phyloP scores from a whole-genome alignment of 1,140 invertebrate species.

The Zaprionus vittiger region DNA sequence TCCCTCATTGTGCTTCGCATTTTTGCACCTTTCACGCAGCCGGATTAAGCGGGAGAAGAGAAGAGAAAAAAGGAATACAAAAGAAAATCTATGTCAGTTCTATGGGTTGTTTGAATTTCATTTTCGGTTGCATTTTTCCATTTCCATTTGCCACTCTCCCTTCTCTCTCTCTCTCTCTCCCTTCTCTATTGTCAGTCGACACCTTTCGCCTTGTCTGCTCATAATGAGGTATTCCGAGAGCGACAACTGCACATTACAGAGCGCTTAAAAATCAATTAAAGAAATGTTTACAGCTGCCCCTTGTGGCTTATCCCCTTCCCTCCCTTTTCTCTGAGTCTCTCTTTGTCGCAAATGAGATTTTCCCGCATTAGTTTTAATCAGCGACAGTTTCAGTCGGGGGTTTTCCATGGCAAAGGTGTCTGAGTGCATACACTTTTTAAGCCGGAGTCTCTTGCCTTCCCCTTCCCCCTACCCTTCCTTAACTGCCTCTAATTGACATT shows the following conservation, averaged over 20 bases:
- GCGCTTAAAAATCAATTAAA: slow-evolving; percentile 76
- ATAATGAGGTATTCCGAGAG: slow-evolving; percentile 49
- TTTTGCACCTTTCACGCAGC: slow-evolving; percentile 62
- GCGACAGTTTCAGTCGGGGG: neutral
- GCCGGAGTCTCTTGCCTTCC: neutral
- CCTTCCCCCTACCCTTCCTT: slow-evolving; percentile 23
- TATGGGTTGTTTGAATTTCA: slow-evolving; percentile 60
- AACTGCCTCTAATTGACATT: slow-evolving; percentile 72
- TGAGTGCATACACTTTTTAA: neutral
- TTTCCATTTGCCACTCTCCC: slow-evolving; percentile 9
- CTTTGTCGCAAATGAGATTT: slow-evolving; percentile 56
- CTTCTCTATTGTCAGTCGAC: slow-evolving; percentile 58
- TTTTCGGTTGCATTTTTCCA: slow-evolving; percentile 63
- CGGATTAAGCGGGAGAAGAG: slow-evolving; percentile 52
- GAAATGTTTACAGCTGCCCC: slow-evolving; percentile 57
- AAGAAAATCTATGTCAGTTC: slow-evolving; percentile 38
- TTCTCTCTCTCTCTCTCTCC: neutral
- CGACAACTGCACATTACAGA: slow-evolving; percentile 51
- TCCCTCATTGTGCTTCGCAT: slow-evolving; percentile 50
- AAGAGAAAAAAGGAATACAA: slow-evolving; percentile 11
- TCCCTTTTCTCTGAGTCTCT: neutral
- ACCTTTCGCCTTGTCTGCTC: slow-evolving; percentile 59
- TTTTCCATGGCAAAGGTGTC: neutral
- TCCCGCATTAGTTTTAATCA: slow-evolving; percentile 36
- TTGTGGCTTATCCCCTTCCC: slow-evolving; percentile 1